Evolutionary conservation across 2,888 invertebrate genomes (phyloP).

Genomic region (Drosophila neotestacea): DNA sequence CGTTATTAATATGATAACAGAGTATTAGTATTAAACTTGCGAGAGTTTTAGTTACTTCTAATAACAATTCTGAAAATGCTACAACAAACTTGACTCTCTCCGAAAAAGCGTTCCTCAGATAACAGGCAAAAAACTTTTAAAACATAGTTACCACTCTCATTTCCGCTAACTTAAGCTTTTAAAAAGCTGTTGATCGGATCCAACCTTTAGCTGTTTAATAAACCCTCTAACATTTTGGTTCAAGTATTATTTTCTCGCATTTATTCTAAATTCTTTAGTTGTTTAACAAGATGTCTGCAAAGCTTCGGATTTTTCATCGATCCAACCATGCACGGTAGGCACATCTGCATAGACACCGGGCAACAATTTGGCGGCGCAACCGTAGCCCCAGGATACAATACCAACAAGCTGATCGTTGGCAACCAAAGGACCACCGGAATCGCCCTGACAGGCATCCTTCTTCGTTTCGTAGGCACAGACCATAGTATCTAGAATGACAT

Average conservation of each 20-base stretch:
- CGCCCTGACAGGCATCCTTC: constrained; percentile 82
- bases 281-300: constrained; percentile 26
- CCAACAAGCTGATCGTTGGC: constrained; percentile 69
- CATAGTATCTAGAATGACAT: constrained; percentile 66
- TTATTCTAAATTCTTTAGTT: not conserved
- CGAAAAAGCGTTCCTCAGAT: not conserved
- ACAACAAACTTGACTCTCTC: not conserved
- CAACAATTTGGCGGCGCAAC: constrained; percentile 65
- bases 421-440: constrained; percentile 82
- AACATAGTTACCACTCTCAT: not conserved
- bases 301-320: constrained; percentile 39
- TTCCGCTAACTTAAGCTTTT: not conserved
- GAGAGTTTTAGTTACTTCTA: too few species aligned
- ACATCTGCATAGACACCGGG: constrained; percentile 81
- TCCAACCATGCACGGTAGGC: constrained; percentile 63
- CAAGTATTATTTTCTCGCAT: not conserved
- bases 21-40: not conserved
- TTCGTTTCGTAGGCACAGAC: constrained; percentile 72
- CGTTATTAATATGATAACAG: not conserved
- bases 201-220: not conserved
- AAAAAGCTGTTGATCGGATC: not conserved
- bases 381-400: constrained; percentile 83
- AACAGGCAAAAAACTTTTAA: not conserved
- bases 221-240: constrained; percentile 1
- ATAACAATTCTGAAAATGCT: not conserved